phyloP scores from a whole-genome alignment of 2,888 invertebrate genomes.

The Xestia xanthographa region DNA sequence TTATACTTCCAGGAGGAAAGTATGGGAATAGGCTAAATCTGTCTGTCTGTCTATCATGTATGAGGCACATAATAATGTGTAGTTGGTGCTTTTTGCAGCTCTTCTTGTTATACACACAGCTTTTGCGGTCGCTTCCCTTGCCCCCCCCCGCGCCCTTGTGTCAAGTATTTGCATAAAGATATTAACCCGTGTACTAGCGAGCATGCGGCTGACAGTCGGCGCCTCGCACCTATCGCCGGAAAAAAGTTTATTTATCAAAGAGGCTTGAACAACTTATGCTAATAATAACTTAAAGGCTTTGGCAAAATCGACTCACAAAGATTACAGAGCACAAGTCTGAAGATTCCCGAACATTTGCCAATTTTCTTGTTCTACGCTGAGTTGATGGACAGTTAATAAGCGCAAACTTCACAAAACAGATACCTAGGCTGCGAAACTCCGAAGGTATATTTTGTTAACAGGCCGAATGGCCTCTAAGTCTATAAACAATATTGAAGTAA shows the following conservation, averaged over 20 bases:
- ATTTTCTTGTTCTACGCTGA: conserved; percentile 2
- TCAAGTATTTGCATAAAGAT: conserved; percentile 54
- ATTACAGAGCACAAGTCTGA: background rate
- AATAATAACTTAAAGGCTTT: conserved; percentile 14
- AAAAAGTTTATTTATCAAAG: conserved; percentile 26
- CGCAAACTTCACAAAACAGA: conserved; percentile 16
- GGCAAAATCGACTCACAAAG: background rate
- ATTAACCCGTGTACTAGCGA: conserved; percentile 42
- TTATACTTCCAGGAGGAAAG: too few species aligned
- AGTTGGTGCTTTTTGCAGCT: background rate
- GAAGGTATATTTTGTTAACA: conserved; percentile 5
- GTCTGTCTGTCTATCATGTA: too few species aligned
- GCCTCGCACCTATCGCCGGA: conserved; percentile 1
- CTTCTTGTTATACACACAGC: conserved; percentile 2
- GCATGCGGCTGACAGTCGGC: conserved; percentile 49
- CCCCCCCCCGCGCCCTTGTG: background rate
- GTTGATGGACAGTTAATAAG: conserved; percentile 11
- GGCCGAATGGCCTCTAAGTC: background rate
- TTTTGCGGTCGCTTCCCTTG: background rate
- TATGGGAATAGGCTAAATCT: too few species aligned
- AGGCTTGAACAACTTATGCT: background rate
- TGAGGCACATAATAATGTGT: background rate
- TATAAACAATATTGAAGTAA: conserved; percentile 11
- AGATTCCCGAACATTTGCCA: conserved; percentile 6
- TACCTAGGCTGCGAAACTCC: background rate